A percentile compares a stretch with the other conserved stretches of the same genome.
Conservation (phyloP, 2,888 invertebrate genomes). For the Diarsia dahlii region DNA sequence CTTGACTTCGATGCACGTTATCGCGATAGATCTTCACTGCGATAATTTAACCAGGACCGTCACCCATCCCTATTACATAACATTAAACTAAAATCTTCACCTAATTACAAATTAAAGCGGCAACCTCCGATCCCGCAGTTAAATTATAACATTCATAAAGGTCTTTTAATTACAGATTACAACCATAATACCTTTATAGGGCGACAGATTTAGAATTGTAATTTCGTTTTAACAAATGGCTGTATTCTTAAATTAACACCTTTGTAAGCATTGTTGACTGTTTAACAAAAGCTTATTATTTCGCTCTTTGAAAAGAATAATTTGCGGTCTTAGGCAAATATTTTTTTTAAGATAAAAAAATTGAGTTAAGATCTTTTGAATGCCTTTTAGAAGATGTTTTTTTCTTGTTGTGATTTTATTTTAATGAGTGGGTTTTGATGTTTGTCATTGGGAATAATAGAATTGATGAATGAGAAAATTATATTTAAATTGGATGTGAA, state of each 20-base stretch:
- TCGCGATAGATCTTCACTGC: too few relatives aligned
- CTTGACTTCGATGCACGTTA: too few relatives aligned
- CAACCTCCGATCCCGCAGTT: constrained; percentile 34
- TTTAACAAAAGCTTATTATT: constrained; percentile 63
- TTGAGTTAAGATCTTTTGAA: constrained; percentile 44
- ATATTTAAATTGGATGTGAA: constrained; percentile 25
- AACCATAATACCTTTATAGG: constrained; percentile 54
- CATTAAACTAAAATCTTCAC: constrained; percentile 37
- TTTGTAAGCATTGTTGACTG: constrained; percentile 57
- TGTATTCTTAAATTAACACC: constrained; percentile 62
- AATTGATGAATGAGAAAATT: constrained; percentile 36
- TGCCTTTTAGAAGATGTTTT: constrained; percentile 36
- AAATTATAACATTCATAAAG: constrained; percentile 56
- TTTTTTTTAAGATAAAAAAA: constrained; percentile 41
- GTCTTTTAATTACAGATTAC: constrained; percentile 57
- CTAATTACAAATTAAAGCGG: constrained; percentile 48
- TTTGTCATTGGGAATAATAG: constrained; percentile 38
- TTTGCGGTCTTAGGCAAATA: constrained; percentile 43
- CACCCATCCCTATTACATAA: neutral
- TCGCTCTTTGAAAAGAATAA: constrained; percentile 56
- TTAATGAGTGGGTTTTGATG: constrained; percentile 33
- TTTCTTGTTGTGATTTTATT: constrained; percentile 50
- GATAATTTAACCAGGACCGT: neutral
- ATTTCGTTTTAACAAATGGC: constrained; percentile 56
- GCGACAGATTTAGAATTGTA: constrained; percentile 55